Conservation (phyloP, 2,888 invertebrate genomes). For the Frankliniella intonsa region DNA sequence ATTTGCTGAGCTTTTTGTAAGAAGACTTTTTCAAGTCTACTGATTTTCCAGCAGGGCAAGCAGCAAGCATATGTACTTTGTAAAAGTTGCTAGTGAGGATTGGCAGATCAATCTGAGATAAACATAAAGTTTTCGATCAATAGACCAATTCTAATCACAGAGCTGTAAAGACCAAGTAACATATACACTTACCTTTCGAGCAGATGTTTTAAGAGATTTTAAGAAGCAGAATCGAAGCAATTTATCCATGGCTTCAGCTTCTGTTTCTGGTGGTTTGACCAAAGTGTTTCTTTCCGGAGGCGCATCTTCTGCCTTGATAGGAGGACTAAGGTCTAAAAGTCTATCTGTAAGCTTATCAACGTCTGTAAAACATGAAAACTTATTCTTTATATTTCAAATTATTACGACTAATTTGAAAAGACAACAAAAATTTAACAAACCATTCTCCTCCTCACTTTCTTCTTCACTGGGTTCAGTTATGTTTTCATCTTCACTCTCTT, state of each 20-base stretch:
- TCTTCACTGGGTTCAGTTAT: conserved; percentile 37
- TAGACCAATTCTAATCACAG: not conserved
- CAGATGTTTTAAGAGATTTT: conserved; percentile 68
- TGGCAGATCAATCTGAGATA: conserved; percentile 60
- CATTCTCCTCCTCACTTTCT: conserved; percentile 35
- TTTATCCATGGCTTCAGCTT: conserved; percentile 60
- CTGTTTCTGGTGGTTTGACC: conserved; percentile 25
- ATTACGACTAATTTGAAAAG: no score
- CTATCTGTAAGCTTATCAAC: not conserved
- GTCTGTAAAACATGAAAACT: not conserved
- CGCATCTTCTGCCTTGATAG: not conserved
- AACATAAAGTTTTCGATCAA: not conserved
- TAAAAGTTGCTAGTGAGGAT: conserved; percentile 77
- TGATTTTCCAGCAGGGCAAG: conserved; percentile 62
- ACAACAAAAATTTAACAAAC: not conserved
- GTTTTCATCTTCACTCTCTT: not conserved
- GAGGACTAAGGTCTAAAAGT: not conserved
- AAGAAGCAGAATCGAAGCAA: conserved; percentile 71
- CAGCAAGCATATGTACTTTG: conserved; percentile 61
- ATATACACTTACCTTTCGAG: conserved; percentile 48
- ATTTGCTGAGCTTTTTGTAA: conserved; percentile 82
- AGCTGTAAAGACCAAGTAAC: not conserved
- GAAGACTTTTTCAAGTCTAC: conserved; percentile 85
- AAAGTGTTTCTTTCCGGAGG: not conserved
- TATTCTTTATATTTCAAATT: no score